Evolutionary conservation across 2,113 vertebrate genomes (phyloP).

Genomic region (Siniperca chuatsi): DNA sequence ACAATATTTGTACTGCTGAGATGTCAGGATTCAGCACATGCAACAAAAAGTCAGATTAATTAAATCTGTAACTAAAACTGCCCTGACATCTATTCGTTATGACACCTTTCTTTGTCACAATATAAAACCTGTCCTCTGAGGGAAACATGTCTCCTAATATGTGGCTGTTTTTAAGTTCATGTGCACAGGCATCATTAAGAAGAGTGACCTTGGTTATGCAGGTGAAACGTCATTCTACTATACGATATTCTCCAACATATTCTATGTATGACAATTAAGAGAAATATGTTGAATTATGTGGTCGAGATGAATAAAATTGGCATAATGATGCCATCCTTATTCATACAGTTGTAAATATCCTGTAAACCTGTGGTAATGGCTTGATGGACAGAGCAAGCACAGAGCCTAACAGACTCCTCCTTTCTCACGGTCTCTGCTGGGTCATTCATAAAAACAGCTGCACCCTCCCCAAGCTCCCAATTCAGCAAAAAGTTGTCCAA

Average conservation of each 20-base stretch:
- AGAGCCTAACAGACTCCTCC: slow-evolving; percentile 24
- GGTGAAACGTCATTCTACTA: neutral
- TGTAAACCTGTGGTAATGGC: neutral
- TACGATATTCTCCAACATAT: neutral
- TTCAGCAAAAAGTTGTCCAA: slow-evolving; percentile 22
- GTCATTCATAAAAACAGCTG: slow-evolving; percentile 42
- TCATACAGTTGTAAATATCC: neutral
- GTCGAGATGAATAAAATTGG: neutral
- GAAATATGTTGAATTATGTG: neutral
- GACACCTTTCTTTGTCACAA: neutral
- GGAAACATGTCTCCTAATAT: neutral
- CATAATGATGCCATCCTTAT: neutral
- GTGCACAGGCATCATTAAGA: neutral
- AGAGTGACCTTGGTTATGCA: neutral
- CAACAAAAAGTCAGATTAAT: neutral
- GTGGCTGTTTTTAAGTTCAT: neutral
- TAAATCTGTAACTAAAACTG: neutral
- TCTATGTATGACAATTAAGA: neutral
- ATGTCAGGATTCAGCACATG: neutral
- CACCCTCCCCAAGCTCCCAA: neutral
- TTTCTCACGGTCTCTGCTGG: slow-evolving; percentile 7
- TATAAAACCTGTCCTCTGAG: neutral
- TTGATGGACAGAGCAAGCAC: neutral
- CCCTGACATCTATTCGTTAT: neutral
- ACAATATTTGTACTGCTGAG: neutral